Conservation (phyloP, 2,888 invertebrate genomes). For the Cheilosia vernalis region DNA sequence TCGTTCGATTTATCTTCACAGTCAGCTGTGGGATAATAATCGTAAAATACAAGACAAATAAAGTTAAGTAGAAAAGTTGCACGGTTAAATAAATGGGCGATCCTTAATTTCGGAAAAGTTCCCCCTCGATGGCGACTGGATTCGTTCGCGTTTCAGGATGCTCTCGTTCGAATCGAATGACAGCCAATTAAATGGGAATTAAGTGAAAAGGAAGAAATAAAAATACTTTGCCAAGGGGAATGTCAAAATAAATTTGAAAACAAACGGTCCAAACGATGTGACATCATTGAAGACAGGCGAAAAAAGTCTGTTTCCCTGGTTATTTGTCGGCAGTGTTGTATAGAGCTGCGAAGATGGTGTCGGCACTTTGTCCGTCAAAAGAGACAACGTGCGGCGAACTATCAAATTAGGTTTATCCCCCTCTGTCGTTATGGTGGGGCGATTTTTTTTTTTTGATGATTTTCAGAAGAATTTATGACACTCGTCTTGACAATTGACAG, state of each 20-base stretch:
- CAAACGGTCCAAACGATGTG: slow-evolving; percentile 50
- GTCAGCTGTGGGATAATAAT: slow-evolving; percentile 50
- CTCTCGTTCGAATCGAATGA: slow-evolving; percentile 15
- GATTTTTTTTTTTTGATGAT: slow-evolving; percentile 16
- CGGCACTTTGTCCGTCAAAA: slow-evolving; percentile 29
- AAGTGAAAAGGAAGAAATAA: slow-evolving; percentile 43
- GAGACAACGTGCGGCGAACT: slow-evolving; percentile 17
- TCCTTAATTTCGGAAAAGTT: slow-evolving; percentile 16
- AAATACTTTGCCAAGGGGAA: slow-evolving; percentile 32
- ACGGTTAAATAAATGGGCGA: slow-evolving; percentile 44
- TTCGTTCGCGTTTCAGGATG: not conserved
- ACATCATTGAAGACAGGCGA: slow-evolving; percentile 51
- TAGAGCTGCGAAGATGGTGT: not conserved
- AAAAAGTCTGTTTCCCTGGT: slow-evolving; percentile 22
- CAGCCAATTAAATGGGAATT: slow-evolving; percentile 51
- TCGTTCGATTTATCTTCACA: slow-evolving; percentile 41
- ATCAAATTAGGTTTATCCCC: slow-evolving; percentile 56
- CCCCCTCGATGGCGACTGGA: not conserved
- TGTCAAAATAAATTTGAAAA: slow-evolving; percentile 48
- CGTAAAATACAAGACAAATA: slow-evolving; percentile 56
- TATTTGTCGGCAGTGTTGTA: slow-evolving; percentile 2
- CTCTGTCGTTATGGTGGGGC: slow-evolving; percentile 25
- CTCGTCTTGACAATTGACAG: slow-evolving; percentile 57
- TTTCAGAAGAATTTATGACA: slow-evolving; percentile 50
- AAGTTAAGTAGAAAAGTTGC: slow-evolving; percentile 56